A percentile compares a stretch with the other conserved stretches of the same genome.
phyloP scores from a whole-genome alignment of 2,113 vertebrate genomes.

The Anseranas semipalmata region DNA sequence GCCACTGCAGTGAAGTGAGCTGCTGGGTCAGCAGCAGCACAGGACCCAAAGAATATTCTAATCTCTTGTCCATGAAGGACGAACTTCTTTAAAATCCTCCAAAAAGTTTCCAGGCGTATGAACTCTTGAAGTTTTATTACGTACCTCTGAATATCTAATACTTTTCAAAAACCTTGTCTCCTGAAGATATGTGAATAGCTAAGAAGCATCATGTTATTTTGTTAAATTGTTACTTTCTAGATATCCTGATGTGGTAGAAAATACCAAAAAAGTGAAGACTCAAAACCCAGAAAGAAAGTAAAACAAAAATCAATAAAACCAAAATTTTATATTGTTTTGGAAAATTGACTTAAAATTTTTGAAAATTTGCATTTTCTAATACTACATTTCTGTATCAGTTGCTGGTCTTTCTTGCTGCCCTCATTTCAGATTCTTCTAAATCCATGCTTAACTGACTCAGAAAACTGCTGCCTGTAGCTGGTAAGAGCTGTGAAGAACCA shows the following conservation, averaged over 20 bases:
- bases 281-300: background rate
- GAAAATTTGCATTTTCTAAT: background rate
- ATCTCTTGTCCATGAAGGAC: background rate
- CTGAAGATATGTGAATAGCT: background rate
- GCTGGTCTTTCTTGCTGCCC: background rate
- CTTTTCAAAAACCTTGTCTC: fast-evolving
- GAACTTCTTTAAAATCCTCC: background rate
- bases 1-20: background rate
- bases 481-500: background rate
- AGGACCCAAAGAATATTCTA: background rate
- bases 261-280: background rate
- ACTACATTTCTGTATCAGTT: background rate
- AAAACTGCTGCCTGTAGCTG: background rate
- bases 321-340: background rate
- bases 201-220: background rate
- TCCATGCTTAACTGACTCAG: background rate
- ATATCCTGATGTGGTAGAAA: background rate
- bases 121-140: background rate
- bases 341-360: background rate
- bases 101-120: background rate
- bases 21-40: background rate
- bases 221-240: background rate
- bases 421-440: background rate
- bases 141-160: background rate
- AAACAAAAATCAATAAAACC: background rate